A percentile compares a stretch with the other conserved stretches of the same genome.
Evolutionary conservation across 2,113 vertebrate species (phyloP).

Genomic region (Hemiprocne comata): DNA sequence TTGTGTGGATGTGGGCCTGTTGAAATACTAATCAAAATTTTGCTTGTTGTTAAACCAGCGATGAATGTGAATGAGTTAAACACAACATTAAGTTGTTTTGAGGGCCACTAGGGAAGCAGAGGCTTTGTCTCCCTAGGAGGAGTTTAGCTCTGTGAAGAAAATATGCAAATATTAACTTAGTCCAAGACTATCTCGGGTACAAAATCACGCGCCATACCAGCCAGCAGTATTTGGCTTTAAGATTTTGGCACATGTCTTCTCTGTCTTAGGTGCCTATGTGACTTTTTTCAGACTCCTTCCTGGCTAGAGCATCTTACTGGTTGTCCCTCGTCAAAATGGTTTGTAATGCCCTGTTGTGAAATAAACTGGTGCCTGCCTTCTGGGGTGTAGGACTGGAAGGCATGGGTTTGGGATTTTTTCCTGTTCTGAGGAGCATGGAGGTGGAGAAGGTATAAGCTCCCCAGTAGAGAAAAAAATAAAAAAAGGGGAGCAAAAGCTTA

Average conservation of each 20-base stretch:
- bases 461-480: rapidly evolving
- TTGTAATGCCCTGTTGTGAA: not conserved
- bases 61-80: not conserved
- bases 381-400: not conserved
- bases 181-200: not conserved
- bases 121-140: not conserved
- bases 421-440: not conserved
- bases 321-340: not conserved
- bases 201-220: not conserved
- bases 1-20: not conserved
- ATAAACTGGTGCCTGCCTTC: not conserved
- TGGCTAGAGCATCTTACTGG: not conserved
- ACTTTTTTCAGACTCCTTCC: not conserved
- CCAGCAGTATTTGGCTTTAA: not conserved
- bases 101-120: not conserved
- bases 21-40: not conserved
- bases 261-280: not conserved
- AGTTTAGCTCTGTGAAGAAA: not conserved
- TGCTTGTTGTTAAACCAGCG: not conserved
- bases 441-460: not conserved
- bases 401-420: not conserved
- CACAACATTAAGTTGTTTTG: not conserved
- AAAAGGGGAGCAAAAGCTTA: not conserved
- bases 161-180: not conserved
- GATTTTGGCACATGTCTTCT: not conserved